phyloP scores from a whole-genome alignment of 2,888 invertebrate species.

The Dione juno region DNA sequence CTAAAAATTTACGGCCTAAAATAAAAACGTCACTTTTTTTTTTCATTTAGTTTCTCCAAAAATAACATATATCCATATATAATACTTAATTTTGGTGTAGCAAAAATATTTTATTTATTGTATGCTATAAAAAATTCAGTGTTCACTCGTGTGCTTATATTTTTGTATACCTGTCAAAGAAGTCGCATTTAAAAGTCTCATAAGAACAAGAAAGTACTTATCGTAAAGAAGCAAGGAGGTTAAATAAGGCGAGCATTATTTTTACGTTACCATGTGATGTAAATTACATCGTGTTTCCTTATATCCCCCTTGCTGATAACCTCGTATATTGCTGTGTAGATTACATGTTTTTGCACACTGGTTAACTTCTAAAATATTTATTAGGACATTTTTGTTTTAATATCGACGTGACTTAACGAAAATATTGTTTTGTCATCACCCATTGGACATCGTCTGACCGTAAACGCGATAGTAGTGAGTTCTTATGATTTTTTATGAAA shows the following conservation, averaged over 20 bases:
- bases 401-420: neutral
- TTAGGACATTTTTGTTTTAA: constrained; percentile 4
- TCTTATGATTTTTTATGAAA: too few species aligned
- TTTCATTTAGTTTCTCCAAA: too few species aligned
- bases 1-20: too few species aligned
- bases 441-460: too few species aligned
- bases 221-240: constrained; percentile 11
- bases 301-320: constrained; percentile 30
- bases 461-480: too few species aligned
- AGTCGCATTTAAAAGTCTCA: constrained; percentile 14
- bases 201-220: constrained; percentile 22
- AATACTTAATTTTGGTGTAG: too few species aligned
- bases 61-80: too few species aligned
- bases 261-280: constrained; percentile 38
- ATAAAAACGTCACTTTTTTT: too few species aligned
- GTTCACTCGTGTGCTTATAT: neutral
- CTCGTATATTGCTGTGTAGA: constrained; percentile 20
- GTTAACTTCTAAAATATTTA: constrained; percentile 15
- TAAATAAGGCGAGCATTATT: constrained; percentile 34
- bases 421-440: neutral
- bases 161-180: neutral
- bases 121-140: neutral
- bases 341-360: constrained; percentile 24
- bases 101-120: too few species aligned
- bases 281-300: constrained; percentile 35